Conservation (phyloP, 1,140 invertebrate genomes). For the Drosophila virilis region DNA sequence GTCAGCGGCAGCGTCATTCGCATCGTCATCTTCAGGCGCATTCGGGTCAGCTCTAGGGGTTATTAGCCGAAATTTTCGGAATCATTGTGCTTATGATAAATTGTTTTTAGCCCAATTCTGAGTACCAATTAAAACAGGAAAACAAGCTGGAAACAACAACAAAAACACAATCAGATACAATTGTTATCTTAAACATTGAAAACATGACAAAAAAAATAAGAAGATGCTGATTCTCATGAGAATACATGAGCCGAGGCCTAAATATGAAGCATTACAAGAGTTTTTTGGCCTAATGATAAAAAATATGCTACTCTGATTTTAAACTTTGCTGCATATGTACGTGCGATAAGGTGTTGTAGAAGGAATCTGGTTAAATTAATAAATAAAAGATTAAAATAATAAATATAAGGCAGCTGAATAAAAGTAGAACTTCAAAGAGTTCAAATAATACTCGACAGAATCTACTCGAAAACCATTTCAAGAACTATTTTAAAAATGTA, state of each 20-base stretch:
- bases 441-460: too few relatives aligned
- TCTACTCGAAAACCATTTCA: too few relatives aligned
- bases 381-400: too few relatives aligned
- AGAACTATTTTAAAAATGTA: background rate
- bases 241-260: background rate
- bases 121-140: conserved; percentile 69
- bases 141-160: conserved; percentile 39
- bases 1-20: conserved; percentile 33
- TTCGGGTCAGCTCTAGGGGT: conserved; percentile 36
- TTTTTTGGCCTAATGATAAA: background rate
- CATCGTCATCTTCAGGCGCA: background rate
- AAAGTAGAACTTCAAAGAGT: too few relatives aligned
- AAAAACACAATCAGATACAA: conserved; percentile 42
- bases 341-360: background rate
- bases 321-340: background rate
- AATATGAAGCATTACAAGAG: conserved; percentile 13
- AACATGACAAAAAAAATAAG: conserved; percentile 20
- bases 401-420: too few relatives aligned
- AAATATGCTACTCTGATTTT: too few relatives aligned
- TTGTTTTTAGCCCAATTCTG: conserved; percentile 64
- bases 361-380: too few relatives aligned
- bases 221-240: conserved; percentile 4
- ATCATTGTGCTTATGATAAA: conserved; percentile 72
- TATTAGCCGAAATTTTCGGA: conserved; percentile 67
- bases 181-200: conserved; percentile 34